Conservation (phyloP, 2,113 vertebrate genomes). For the Zosterops lateralis region DNA sequence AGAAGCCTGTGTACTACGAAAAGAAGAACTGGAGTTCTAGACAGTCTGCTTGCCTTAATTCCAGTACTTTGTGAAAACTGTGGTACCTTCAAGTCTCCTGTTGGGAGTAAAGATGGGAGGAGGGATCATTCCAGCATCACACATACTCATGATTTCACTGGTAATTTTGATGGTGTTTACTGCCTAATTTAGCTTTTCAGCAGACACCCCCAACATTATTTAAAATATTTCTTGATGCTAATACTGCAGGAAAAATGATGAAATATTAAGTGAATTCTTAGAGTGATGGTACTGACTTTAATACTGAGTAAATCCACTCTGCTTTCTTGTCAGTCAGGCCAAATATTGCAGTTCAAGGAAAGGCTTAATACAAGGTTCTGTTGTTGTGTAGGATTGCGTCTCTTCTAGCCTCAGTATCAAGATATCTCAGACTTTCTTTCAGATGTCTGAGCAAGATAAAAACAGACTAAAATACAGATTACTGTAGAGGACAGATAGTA, state of each 20-base stretch:
- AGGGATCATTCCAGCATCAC: background rate
- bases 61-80: background rate
- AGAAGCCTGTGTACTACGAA: background rate
- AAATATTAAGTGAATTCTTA: background rate
- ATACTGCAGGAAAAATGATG: background rate
- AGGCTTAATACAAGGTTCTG: background rate
- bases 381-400: background rate
- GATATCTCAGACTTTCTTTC: background rate
- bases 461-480: background rate
- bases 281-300: background rate
- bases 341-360: background rate
- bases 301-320: background rate
- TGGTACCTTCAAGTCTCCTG: background rate
- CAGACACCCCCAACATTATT: background rate
- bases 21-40: background rate
- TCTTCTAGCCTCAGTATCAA: background rate
- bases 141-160: rapidly evolving
- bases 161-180: background rate
- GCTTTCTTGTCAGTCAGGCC: background rate
- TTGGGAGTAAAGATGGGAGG: background rate
- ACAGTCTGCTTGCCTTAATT: background rate
- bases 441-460: background rate
- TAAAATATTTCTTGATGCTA: background rate
- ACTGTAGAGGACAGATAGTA: background rate
- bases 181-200: background rate